Percentiles rank a stretch among this genome's conserved stretches.
These are phyloP conservation scores for Pangasius macronema DNA, from an alignment of 2,797 vertebrate genomes.

Conservation along the genomic window DNA sequence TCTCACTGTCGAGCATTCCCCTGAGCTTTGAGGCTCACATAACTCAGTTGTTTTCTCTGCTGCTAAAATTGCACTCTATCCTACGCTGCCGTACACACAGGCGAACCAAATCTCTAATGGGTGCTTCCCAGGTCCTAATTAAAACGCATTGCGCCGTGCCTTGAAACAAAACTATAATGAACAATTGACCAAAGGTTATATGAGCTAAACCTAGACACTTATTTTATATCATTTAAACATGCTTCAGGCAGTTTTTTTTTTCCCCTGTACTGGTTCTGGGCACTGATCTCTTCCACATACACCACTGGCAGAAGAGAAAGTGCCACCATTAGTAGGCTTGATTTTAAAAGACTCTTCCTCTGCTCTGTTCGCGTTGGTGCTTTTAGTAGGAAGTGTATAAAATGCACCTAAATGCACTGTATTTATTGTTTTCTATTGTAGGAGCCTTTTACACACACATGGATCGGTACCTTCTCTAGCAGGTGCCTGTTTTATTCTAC, in stretches of 20 bases:
- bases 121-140: constrained; percentile 7
- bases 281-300: not conserved
- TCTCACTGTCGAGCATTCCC: constrained; percentile 15
- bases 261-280: not conserved
- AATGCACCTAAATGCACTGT: not conserved
- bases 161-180: constrained; percentile 2
- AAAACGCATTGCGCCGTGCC: not conserved
- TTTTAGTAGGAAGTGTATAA: not conserved
- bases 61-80: constrained; percentile 35
- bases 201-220: not conserved
- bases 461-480: not conserved
- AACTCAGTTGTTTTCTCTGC: constrained; percentile 33
- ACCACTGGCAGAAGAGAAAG: not conserved
- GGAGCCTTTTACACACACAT: not conserved
- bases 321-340: not conserved
- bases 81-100: not conserved
- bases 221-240: not conserved
- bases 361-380: not conserved
- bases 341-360: not conserved
- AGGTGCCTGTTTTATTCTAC: not conserved
- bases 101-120: constrained; percentile 11
- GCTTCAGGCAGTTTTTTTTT: not conserved
- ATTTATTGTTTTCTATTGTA: not conserved
- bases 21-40: constrained; percentile 24
- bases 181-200: not conserved